A percentile compares a stretch with the other conserved stretches of the same genome.
Conservation (phyloP, 2,888 invertebrate genomes). For the Microctonus aethiopoides region DNA sequence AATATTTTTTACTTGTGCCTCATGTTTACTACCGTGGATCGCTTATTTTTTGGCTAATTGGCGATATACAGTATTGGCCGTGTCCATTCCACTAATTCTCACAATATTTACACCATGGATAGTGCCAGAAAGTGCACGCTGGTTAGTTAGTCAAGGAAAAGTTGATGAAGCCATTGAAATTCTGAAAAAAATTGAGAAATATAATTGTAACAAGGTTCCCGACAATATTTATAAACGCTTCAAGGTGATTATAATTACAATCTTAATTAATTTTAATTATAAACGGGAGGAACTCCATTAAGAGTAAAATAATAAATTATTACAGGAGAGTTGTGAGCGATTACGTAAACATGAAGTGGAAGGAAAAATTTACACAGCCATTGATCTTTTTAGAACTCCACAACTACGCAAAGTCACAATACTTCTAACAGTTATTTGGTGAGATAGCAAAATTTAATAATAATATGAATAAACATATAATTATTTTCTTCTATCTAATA, state of each 20-base stretch:
- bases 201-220: conserved; percentile 81
- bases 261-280: conserved; percentile 8
- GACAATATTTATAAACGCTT: conserved; percentile 81
- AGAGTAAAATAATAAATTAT: not conserved
- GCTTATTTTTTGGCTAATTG: conserved; percentile 84
- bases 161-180: conserved; percentile 82
- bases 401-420: conserved; percentile 81
- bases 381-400: conserved; percentile 85
- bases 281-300: no score
- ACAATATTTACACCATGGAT: conserved; percentile 80
- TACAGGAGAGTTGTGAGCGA: conserved; percentile 71
- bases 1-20: conserved; percentile 85
- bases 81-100: conserved; percentile 80
- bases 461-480: no score
- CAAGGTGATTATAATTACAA: conserved; percentile 69
- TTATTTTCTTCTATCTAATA: not conserved
- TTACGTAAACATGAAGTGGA: conserved; percentile 78
- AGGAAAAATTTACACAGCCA: conserved; percentile 78
- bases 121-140: conserved; percentile 88
- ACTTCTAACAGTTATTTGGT: conserved; percentile 84
- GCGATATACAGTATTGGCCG: conserved; percentile 80
- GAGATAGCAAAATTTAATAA: conserved; percentile 43
- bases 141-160: conserved; percentile 88
- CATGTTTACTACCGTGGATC: conserved; percentile 85
- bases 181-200: conserved; percentile 81